Evolutionary conservation across 2,113 vertebrate species (phyloP).

Genomic region (Apistogramma diplotaenia): DNA sequence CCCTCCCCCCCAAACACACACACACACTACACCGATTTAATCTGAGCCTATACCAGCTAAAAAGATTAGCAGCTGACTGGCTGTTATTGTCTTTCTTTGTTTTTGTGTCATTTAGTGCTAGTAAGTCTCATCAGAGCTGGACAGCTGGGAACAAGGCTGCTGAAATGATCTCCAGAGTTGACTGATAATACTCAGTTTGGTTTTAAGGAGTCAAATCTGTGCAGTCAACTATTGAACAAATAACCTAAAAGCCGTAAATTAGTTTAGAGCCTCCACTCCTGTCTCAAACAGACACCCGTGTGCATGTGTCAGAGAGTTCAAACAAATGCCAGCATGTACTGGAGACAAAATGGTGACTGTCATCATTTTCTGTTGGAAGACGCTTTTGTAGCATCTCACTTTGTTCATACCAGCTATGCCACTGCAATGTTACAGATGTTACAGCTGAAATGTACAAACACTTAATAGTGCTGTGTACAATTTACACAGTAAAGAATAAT

Average conservation of each 20-base stretch:
- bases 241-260: too few species aligned
- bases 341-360: neutral
- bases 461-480: neutral
- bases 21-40: neutral
- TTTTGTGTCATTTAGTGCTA: neutral
- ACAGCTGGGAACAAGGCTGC: neutral
- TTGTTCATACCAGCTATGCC: neutral
- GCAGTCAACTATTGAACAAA: neutral
- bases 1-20: too few species aligned
- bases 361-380: neutral
- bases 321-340: neutral
- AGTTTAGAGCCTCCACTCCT: too few species aligned
- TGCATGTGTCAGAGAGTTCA: neutral
- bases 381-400: neutral
- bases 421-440: neutral
- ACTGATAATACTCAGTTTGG: neutral
- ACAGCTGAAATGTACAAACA: neutral
- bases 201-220: neutral
- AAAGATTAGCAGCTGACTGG: neutral
- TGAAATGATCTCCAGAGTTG: neutral
- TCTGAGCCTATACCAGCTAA: neutral
- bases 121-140: neutral
- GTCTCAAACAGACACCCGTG: neutral
- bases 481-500: constrained; percentile 16
- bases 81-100: neutral